Conservation (phyloP, 2,113 vertebrate species). For the Corydoras maculifer region DNA sequence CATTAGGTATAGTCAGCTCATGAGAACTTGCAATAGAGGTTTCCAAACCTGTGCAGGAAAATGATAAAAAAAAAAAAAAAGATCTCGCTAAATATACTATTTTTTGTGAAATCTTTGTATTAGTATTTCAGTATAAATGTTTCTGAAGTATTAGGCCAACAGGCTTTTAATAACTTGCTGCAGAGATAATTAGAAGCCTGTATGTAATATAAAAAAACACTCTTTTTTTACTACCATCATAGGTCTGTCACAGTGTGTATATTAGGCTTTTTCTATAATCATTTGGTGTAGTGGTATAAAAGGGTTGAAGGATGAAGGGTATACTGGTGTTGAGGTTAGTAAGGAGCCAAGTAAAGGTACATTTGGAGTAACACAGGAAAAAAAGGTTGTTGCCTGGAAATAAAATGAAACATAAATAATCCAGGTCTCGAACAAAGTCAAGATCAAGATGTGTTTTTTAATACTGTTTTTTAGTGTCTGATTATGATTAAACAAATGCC, state of each 20-base stretch:
- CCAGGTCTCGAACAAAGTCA: neutral
- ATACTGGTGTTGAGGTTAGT: conserved; percentile 51
- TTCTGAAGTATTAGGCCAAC: too few species aligned
- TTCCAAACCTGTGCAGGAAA: conserved; percentile 80
- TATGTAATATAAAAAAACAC: too few species aligned
- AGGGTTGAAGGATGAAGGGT: conserved; percentile 38
- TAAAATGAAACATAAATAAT: conserved; percentile 26
- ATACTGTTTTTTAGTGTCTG: too few species aligned
- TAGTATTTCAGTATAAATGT: too few species aligned
- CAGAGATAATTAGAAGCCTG: too few species aligned
- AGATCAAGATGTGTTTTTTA: neutral
- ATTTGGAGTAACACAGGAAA: conserved; percentile 52
- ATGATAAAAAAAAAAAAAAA: conserved; percentile 49
- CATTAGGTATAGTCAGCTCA: conserved; percentile 90
- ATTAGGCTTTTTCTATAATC: neutral
- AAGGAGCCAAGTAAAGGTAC: conserved; percentile 35
- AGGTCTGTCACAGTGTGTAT: conserved; percentile 2
- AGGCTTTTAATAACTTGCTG: too few species aligned
- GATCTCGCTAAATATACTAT: neutral
- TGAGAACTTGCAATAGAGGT: conserved; percentile 81
- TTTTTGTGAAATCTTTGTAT: too few species aligned
- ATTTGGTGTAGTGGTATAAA: conserved; percentile 4
- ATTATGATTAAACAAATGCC: too few species aligned
- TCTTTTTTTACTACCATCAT: neutral
- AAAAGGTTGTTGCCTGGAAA: conserved; percentile 32